These are phyloP conservation scores for Linnaemya vulpina DNA, from an alignment of 2,888 invertebrate genomes.

Conservation along the genomic window DNA sequence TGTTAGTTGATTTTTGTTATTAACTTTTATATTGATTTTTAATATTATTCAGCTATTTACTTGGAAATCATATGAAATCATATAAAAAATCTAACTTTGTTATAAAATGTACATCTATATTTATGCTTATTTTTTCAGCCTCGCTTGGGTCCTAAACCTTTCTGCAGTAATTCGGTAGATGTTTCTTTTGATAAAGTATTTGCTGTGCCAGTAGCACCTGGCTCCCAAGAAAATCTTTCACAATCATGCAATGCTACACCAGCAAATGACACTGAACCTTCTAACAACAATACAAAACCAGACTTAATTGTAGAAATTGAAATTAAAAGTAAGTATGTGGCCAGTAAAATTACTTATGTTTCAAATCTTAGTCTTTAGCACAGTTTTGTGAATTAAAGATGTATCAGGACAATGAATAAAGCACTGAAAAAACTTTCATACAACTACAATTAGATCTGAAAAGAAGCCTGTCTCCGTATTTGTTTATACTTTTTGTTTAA, in stretches of 20 bases:
- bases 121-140: slow-evolving; percentile 86
- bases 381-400: no score
- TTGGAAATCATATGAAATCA: no score
- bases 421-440: no score
- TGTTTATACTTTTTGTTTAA: no score
- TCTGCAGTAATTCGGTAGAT: slow-evolving; percentile 90
- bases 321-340: slow-evolving; percentile 84
- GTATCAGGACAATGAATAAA: no score
- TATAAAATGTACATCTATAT: slow-evolving; percentile 28
- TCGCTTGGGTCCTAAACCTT: slow-evolving; percentile 92
- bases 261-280: slow-evolving; percentile 49
- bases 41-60: background rate
- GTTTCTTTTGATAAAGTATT: slow-evolving; percentile 92
- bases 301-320: slow-evolving; percentile 83
- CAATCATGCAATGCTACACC: slow-evolving; percentile 65
- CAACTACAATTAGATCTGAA: no score
- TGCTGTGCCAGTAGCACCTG: slow-evolving; percentile 90
- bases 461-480: no score
- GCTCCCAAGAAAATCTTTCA: slow-evolving; percentile 81
- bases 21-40: slow-evolving; percentile 24
- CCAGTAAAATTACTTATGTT: no score
- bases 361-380: no score
- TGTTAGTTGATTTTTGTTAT: slow-evolving; percentile 23
- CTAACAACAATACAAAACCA: slow-evolving; percentile 74
- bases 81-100: no score